A percentile compares a stretch with the other conserved stretches of the same genome.
Evolutionary conservation across 2,797 vertebrate genomes (phyloP).

Genomic region (Macropodus opercularis): DNA sequence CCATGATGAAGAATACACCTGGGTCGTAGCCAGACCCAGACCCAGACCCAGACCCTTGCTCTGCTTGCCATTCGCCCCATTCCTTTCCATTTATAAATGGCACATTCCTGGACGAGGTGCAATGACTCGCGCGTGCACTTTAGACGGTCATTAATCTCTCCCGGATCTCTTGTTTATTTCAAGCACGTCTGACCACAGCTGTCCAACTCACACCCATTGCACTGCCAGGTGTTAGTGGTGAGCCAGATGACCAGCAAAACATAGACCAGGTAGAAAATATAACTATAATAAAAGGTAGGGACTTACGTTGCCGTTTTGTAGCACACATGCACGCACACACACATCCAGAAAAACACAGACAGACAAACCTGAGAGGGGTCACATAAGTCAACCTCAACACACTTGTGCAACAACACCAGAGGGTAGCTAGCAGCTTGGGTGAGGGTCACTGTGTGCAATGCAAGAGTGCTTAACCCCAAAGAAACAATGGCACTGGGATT

Average conservation of each 20-base stretch:
- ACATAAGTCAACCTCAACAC: conserved; percentile 55
- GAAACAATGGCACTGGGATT: conserved; percentile 75
- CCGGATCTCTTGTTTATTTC: conserved; percentile 85
- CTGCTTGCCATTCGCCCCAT: conserved; percentile 78
- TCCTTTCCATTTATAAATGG: conserved; percentile 85
- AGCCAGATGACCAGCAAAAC: conserved; percentile 66
- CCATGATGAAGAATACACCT: conserved; percentile 67
- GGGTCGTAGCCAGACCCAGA: conserved; percentile 76
- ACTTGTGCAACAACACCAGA: conserved; percentile 60
- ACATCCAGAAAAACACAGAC: neutral
- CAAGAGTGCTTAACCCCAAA: conserved; percentile 62
- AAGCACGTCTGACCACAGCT: conserved; percentile 87
- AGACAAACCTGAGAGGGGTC: conserved; percentile 58
- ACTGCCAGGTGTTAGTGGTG: conserved; percentile 75
- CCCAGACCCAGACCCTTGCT: conserved; percentile 81
- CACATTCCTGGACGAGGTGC: conserved; percentile 87
- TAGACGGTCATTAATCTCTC: conserved; percentile 91
- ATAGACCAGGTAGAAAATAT: conserved; percentile 17
- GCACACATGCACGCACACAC: neutral
- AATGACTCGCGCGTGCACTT: conserved; percentile 86
- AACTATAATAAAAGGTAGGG: conserved; percentile 18
- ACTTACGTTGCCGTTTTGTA: conserved; percentile 25
- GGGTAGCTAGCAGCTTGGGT: conserved; percentile 58
- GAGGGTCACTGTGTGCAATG: conserved; percentile 81
- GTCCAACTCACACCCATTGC: conserved; percentile 70